A percentile compares a stretch with the other conserved stretches of the same genome.
Conservation (phyloP, 2,797 vertebrate genomes). For the Anolis apletophallus region DNA sequence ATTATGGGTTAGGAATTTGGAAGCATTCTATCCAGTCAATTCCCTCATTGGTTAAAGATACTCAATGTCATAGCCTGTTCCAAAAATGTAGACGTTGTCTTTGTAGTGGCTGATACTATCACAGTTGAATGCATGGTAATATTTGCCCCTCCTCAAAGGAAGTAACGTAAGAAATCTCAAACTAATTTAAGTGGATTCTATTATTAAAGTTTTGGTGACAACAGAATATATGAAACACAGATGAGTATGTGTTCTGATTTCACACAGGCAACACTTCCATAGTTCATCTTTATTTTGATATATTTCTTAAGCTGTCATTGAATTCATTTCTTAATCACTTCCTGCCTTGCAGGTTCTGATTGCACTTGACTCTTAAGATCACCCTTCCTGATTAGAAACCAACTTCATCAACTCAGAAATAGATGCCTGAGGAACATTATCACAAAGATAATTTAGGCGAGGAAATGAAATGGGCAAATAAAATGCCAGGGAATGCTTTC, state of each 20-base stretch:
- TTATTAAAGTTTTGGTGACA: slow-evolving; percentile 23
- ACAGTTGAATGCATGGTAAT: background rate
- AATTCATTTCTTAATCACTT: slow-evolving; percentile 71
- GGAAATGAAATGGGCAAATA: slow-evolving; percentile 9
- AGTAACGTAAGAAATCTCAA: background rate
- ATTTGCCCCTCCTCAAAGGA: background rate
- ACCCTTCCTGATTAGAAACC: slow-evolving; percentile 74
- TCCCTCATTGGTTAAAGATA: background rate
- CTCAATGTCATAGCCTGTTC: background rate
- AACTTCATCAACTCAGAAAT: slow-evolving; percentile 69
- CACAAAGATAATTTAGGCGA: slow-evolving; percentile 46
- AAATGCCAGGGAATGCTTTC: slow-evolving; percentile 16
- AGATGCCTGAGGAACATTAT: slow-evolving; percentile 63
- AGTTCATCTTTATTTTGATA: slow-evolving; percentile 69
- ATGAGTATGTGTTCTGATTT: slow-evolving; percentile 21
- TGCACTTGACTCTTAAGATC: slow-evolving; percentile 78
- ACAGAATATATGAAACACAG: slow-evolving; percentile 19
- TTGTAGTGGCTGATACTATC: background rate
- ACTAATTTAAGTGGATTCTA: slow-evolving; percentile 15
- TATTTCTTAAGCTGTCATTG: slow-evolving; percentile 60
- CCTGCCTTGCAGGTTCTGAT: slow-evolving; percentile 74
- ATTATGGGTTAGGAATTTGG: background rate
- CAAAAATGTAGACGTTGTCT: background rate
- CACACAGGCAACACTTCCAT: slow-evolving; percentile 47
- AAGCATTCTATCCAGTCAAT: background rate